Conservation (phyloP, 2,113 vertebrate genomes). For the Hemiscyllium ocellatum region DNA sequence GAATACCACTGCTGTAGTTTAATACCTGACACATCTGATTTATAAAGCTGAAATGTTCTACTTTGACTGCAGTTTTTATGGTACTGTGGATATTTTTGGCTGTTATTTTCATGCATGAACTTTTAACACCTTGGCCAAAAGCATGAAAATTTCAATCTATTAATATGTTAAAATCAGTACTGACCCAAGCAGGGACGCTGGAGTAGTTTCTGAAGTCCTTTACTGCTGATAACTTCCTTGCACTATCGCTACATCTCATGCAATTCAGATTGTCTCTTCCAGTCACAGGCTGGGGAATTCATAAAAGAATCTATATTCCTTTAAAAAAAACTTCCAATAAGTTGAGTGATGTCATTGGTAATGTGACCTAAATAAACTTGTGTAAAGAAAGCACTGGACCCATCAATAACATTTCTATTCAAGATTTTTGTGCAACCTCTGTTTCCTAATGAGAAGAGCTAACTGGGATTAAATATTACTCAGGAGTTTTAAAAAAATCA, state of each 20-base stretch:
- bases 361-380: neutral
- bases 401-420: neutral
- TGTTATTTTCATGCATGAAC: neutral
- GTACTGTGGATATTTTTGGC: neutral
- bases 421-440: neutral
- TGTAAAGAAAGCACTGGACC: neutral
- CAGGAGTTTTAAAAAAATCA: neutral
- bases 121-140: neutral
- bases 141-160: neutral
- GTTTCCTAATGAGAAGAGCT: neutral
- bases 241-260: neutral
- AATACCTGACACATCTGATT: neutral
- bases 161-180: neutral
- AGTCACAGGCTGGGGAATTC: neutral
- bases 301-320: constrained; percentile 14
- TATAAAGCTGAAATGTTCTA: neutral
- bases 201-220: neutral
- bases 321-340: neutral
- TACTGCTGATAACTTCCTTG: neutral
- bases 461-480: neutral
- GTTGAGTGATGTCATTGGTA: constrained; percentile 10
- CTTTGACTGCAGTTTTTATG: neutral
- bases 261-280: neutral
- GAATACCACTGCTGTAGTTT: neutral
- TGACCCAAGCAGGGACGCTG: neutral